Conservation (phyloP, 35 echinoderm and acorn worm species). For the Lytechinus pictus region DNA sequence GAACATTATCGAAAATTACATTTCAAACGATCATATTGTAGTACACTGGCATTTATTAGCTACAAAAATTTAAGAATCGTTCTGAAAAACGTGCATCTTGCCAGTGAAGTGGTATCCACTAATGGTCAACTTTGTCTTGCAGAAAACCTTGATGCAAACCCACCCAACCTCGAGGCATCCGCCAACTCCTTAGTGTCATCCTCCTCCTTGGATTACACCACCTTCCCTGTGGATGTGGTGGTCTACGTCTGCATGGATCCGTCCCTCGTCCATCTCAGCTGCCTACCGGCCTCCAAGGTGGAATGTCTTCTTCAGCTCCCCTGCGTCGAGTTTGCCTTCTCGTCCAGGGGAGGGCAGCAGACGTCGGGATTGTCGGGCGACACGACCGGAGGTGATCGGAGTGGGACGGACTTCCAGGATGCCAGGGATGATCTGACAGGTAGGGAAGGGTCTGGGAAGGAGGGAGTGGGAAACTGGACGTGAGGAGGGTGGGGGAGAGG, state of each 20-base stretch:
- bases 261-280: slow-evolving; percentile 85
- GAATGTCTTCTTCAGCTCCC: slow-evolving; percentile 92
- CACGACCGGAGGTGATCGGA: background rate
- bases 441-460: background rate
- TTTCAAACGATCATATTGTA: no score
- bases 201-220: slow-evolving; percentile 81
- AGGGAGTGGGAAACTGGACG: background rate
- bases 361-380: background rate
- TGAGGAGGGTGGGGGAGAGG: background rate
- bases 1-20: no score
- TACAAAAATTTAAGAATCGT: no score
- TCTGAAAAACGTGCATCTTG: no score
- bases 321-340: slow-evolving; percentile 86
- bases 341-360: slow-evolving; percentile 61
- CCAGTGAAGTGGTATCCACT: no score
- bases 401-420: background rate
- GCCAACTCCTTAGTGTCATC: slow-evolving; percentile 96
- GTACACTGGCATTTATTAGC: no score
- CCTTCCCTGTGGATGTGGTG: slow-evolving; percentile 93
- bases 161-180: slow-evolving; percentile 74
- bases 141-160: slow-evolving; percentile 41
- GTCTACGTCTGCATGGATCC: slow-evolving; percentile 92
- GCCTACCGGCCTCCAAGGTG: slow-evolving; percentile 85
- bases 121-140: background rate
- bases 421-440: slow-evolving; percentile 23